phyloP scores from a whole-genome alignment of 1,140 invertebrate genomes.

The Euglossa dilemma region DNA sequence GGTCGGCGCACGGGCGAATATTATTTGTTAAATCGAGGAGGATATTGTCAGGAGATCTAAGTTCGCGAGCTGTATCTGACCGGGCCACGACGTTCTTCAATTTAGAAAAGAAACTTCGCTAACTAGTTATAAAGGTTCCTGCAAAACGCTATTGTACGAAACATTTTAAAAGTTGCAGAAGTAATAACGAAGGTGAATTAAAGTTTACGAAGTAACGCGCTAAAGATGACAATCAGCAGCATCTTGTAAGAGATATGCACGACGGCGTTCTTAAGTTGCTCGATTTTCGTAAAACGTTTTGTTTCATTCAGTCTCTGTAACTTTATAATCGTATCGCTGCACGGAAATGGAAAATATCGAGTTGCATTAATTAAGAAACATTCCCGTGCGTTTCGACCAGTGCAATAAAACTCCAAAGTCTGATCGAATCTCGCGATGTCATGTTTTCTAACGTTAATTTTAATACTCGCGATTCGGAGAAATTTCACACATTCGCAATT shows the following conservation, averaged over 20 bases:
- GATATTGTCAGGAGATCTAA: not conserved
- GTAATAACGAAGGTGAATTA: not conserved
- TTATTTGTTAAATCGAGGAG: no score
- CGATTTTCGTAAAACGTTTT: not conserved
- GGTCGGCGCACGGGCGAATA: no score
- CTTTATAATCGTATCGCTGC: not conserved
- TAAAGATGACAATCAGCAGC: not conserved
- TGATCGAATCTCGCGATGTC: no score
- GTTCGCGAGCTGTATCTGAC: not conserved
- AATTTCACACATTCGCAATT: no score
- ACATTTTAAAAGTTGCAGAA: not conserved
- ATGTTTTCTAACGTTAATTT: no score
- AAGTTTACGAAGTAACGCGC: not conserved
- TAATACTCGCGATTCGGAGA: no score
- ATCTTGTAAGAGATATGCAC: no score
- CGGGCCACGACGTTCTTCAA: not conserved
- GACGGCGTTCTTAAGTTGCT: not conserved
- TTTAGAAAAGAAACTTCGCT: not conserved
- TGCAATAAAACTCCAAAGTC: no score
- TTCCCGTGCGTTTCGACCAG: no score
- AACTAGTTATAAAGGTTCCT: not conserved
- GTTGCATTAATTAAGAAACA: no score
- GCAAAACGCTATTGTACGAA: not conserved
- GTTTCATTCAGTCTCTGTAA: not conserved
- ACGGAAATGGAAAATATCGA: not conserved